These are phyloP conservation scores for Siderastrea radians DNA, from an alignment of 92 coral and sea anemone species.

Conservation along the genomic window DNA sequence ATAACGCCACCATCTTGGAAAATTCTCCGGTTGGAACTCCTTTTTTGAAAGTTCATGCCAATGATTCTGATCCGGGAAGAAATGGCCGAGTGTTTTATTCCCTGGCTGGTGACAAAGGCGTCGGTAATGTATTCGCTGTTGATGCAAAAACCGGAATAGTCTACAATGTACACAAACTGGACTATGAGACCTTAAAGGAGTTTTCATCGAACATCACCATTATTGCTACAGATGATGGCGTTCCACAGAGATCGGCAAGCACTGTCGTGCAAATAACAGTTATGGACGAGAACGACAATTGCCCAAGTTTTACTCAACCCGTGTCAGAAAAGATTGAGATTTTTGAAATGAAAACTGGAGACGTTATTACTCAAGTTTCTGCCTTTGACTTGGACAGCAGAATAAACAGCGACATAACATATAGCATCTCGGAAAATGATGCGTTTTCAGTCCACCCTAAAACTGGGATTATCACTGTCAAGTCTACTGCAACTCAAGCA, in stretches of 20 bases:
- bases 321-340: neutral
- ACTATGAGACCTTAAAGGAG: conserved; percentile 48
- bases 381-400: conserved; percentile 76
- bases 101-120: conserved; percentile 11
- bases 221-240: conserved; percentile 66
- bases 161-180: conserved; percentile 19
- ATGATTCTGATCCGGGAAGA: conserved; percentile 73
- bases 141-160: conserved; percentile 58
- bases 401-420: conserved; percentile 57
- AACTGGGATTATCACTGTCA: conserved; percentile 36
- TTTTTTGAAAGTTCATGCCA: conserved; percentile 57
- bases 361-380: conserved; percentile 20
- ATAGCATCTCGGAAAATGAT: conserved; percentile 17
- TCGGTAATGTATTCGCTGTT: conserved; percentile 20
- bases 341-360: conserved; percentile 1
- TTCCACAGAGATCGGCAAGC: conserved; percentile 54
- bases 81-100: conserved; percentile 63
- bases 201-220: conserved; percentile 36
- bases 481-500: neutral
- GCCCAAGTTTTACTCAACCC: conserved; percentile 55
- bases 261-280: conserved; percentile 34
- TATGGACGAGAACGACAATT: conserved; percentile 70
- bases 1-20: conserved; percentile 55
- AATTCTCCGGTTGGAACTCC: conserved; percentile 55
- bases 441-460: conserved; percentile 52